Percentiles rank a stretch among this genome's conserved stretches.
Conservation (phyloP, 2,888 invertebrate species). For the Andrena fulva region DNA sequence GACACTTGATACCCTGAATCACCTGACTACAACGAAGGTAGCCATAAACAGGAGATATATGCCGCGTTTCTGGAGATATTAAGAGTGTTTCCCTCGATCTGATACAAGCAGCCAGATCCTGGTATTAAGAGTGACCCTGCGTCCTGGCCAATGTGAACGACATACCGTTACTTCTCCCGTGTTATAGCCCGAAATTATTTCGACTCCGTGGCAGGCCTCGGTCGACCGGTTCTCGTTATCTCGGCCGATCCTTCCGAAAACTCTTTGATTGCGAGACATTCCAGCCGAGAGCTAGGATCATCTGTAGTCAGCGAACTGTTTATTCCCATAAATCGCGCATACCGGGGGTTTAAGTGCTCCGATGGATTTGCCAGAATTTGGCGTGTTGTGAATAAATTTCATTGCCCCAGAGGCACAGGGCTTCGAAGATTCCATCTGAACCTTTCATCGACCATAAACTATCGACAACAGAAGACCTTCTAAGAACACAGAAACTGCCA, state of each 20-base stretch:
- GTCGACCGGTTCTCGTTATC: constrained; percentile 68
- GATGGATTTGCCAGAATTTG: too few relatives aligned
- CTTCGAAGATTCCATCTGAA: too few relatives aligned
- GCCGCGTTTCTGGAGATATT: neutral
- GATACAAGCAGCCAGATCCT: constrained; percentile 8
- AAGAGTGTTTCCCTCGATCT: neutral
- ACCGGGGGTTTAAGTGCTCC: too few relatives aligned
- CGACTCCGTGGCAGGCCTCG: constrained; percentile 26
- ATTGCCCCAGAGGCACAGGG: too few relatives aligned
- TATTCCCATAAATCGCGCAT: too few relatives aligned
- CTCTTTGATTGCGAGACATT: constrained; percentile 55
- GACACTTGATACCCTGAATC: constrained; percentile 40
- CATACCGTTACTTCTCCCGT: constrained; percentile 49
- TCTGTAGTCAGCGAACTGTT: constrained; percentile 36
- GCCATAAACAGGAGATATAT: constrained; percentile 6
- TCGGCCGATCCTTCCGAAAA: constrained; percentile 56
- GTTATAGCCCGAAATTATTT: constrained; percentile 59
- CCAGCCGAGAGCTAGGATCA: constrained; percentile 43
- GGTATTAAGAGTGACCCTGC: constrained; percentile 52
- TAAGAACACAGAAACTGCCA: too few relatives aligned
- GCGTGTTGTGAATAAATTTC: too few relatives aligned
- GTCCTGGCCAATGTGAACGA: constrained; percentile 47
- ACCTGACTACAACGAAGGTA: constrained; percentile 33
- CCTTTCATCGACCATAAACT: too few relatives aligned
- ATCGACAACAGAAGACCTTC: too few relatives aligned